Evolutionary conservation across 2,888 invertebrate genomes (phyloP), one percentile per base, ranked within the genome.

Genomic region (Yponomeuta malinellus): DNA sequence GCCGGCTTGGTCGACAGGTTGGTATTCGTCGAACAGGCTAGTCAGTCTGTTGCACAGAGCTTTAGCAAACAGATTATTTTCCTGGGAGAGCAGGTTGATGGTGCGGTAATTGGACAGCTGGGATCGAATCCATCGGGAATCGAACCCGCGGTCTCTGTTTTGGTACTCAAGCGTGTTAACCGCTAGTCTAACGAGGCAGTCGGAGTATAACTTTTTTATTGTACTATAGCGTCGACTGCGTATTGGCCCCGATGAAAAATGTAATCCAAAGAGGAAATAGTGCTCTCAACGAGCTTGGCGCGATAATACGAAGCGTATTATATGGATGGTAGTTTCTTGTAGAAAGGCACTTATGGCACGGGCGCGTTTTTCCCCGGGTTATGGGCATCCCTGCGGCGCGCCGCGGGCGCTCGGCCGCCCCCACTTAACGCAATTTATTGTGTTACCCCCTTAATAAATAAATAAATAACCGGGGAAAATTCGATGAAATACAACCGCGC

Each of bases 381-480:
- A 89, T 89, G 83, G 88, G 88, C 82, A 79, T 83, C 84, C 90
- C 91, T 81, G 88, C 85, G 68, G 90, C 74, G 90, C 91, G 72
- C 90, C 71, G 83, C 90, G 83, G 91, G 91, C 76, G 80, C 80
- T 83, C 90, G 73, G 80, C 88, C 89, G 85, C 89, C 91, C 90
- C 89, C 91, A 92, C 91, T 92, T 92, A 91, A 90, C 88, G 84
- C 90, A 91, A 92, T 92, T 91, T 92, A 92, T 92, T 88, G 83
- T 84, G 79, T 82, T 87, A 85, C 87, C 90, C 71, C 90, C 86
- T 91, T 90, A 91, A 91, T 92, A 92, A 92, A 91, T 90, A 90
- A 89, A 90, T 91, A 90, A 90, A 90, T 89, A 90, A 86, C 84
- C 83, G 81, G 87, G 82, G 90, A 90, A 90, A 91, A 91, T 91